Conservation (phyloP, 2,888 invertebrate species). For the Gonocerus acuteangulatus region DNA sequence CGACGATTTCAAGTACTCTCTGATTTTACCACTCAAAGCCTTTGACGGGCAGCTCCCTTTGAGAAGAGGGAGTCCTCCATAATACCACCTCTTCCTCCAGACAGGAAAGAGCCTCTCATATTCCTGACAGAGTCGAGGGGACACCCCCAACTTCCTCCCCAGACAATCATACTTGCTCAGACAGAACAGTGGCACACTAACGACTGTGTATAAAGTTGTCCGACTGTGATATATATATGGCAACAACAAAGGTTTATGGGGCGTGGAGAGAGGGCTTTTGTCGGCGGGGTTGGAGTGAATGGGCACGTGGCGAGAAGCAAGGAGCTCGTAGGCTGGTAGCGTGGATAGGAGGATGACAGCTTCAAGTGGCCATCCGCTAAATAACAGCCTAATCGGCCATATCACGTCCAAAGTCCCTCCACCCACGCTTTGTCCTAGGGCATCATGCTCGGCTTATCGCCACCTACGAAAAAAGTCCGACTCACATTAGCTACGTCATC, state of each 20-base stretch:
- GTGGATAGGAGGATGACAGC: neutral
- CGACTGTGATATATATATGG: slow-evolving; percentile 20
- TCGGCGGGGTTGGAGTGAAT: neutral
- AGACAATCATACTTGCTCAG: slow-evolving; percentile 4
- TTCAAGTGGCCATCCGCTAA: neutral
- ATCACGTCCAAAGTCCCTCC: neutral
- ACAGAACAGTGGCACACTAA: slow-evolving; percentile 8
- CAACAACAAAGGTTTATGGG: slow-evolving; percentile 8
- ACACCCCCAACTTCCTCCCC: neutral
- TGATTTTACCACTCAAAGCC: no score
- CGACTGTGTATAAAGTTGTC: slow-evolving; percentile 23
- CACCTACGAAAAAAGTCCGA: no score
- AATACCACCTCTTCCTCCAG: neutral
- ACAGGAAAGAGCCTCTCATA: neutral
- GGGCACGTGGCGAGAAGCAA: neutral
- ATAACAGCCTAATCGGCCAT: neutral
- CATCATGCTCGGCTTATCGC: no score
- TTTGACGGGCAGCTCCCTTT: no score
- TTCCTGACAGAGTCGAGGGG: neutral
- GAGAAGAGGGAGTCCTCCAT: no score
- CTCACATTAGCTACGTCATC: no score
- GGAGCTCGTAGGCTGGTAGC: no score
- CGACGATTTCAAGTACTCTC: no score
- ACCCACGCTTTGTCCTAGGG: neutral
- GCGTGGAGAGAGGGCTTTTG: neutral